Conservation (phyloP, 2,888 invertebrate species). For the Erannis defoliaria region DNA sequence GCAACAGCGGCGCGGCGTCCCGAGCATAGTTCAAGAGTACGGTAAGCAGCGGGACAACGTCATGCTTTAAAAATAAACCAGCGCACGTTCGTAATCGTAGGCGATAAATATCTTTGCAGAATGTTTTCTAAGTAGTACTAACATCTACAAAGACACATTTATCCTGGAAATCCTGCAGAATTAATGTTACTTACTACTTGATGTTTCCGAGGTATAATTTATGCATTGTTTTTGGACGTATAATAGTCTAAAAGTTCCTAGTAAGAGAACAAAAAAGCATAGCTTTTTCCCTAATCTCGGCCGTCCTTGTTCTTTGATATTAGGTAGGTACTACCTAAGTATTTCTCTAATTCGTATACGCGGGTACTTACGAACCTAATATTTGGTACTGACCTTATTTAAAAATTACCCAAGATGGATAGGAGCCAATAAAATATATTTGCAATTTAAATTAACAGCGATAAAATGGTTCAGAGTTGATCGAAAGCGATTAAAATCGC, state of each 20-base stretch:
- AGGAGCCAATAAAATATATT: constrained; percentile 40
- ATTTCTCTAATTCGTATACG: no score
- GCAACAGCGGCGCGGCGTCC: constrained; percentile 14
- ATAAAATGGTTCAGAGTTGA: constrained; percentile 59
- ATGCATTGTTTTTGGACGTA: neutral
- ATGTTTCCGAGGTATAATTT: neutral
- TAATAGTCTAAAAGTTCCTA: no score
- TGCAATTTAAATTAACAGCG: constrained; percentile 52
- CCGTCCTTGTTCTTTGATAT: neutral
- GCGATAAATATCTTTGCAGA: constrained; percentile 1
- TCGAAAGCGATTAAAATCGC: constrained; percentile 72
- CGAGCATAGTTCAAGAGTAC: constrained; percentile 11
- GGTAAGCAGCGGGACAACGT: constrained; percentile 10
- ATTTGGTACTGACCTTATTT: neutral
- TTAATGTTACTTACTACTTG: neutral
- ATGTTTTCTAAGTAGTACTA: constrained; percentile 1
- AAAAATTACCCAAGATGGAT: constrained; percentile 12
- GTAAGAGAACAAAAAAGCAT: no score
- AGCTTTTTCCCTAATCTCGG: no score
- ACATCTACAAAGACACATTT: constrained; percentile 8
- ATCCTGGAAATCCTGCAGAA: constrained; percentile 8
- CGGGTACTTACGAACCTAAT: neutral
- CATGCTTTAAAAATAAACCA: constrained; percentile 28
- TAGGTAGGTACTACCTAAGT: no score
- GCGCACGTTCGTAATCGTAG: constrained; percentile 1